Conservation (phyloP, 1,140 invertebrate genomes). For the Drosophila mojavensis region DNA sequence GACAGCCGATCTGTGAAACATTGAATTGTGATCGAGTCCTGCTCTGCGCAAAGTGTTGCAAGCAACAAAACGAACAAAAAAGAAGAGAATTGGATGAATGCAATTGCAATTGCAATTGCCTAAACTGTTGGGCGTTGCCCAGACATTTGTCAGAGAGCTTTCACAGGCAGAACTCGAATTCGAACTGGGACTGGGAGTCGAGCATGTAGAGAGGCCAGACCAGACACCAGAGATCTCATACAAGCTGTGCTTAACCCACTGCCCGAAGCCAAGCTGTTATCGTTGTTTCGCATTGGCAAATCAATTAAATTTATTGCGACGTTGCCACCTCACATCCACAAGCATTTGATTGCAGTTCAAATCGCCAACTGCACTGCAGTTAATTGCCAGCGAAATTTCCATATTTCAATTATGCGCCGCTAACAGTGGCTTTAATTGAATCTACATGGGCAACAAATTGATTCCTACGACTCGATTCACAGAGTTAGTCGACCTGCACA, state of each 20-base stretch:
- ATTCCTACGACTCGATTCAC: conserved; percentile 5
- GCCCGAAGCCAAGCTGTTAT: conserved; percentile 29
- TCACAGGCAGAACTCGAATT: neutral
- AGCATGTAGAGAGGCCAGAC: too few relatives aligned
- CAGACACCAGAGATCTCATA: neutral
- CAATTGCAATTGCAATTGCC: conserved; percentile 37
- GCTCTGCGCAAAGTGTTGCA: neutral
- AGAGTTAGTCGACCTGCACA: conserved; percentile 7
- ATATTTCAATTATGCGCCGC: conserved; percentile 66
- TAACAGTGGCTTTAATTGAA: conserved; percentile 42
- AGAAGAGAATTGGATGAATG: conserved; percentile 20
- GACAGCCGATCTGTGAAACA: conserved; percentile 76
- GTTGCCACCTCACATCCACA: conserved; percentile 61
- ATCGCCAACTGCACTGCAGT: conserved; percentile 66
- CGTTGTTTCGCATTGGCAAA: conserved; percentile 57
- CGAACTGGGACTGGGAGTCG: too few relatives aligned
- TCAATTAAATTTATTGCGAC: conserved; percentile 74
- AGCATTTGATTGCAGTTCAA: conserved; percentile 50
- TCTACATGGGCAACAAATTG: conserved; percentile 17
- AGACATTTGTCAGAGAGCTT: conserved; percentile 69
- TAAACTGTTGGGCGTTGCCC: conserved; percentile 51
- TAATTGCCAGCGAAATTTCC: conserved; percentile 62
- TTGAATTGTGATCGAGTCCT: conserved; percentile 41
- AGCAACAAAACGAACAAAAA: neutral
- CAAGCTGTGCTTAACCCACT: conserved; percentile 56